Base-by-base conservation (phyloP, 1,140 invertebrate species). In the Aricia agestis region DNA sequence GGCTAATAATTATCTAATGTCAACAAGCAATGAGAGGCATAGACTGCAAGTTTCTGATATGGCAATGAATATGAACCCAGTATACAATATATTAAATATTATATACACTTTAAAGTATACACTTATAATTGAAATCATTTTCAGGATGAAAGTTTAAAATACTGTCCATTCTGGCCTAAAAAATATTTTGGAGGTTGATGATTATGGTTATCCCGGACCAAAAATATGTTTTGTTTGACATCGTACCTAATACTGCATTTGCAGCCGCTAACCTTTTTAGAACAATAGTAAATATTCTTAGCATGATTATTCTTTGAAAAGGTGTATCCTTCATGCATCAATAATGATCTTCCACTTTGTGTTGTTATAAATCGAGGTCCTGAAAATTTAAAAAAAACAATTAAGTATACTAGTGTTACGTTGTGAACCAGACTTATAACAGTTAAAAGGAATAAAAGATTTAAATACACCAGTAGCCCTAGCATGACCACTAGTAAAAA, bases 201-300 rank as follows among this genome's bases (percentile, higher is more conserved):
- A 36, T 68, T 77, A 66, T 86, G 83, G 7, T 71, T 17, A 7
- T 73, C 74, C 36, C 70, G 71, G 5, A 74, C 63, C 0, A 68
- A 65, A 17, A 76, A 36, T 15, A 86, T 78, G 19, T 68, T 68
- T 18, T 80, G 82, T 19, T 67, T 59, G 4, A 36, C 58, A 17
- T 72, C 72, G 61, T 87, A 61, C 58, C 78, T 83, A 15, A 87
- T 74, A 10, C 73, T 78, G 13, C 78, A 74, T 70, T 75, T 82
- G 58, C 83, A 86, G 4, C 77, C 68, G 5, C 25, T 66, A 7
- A 67, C 36, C 58, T 78, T 85, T 57, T 83, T 81, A 1, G 85
- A 87, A 67, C 87, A 87, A 59, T 87, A 85, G 66, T 79, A 87
- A 9, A 72, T 71, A 18, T 74, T 77, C 11, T 73, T 77, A 0